Evolutionary conservation across 2,797 vertebrate genomes (phyloP).

Genomic region (Pseudopleuronectes americanus): DNA sequence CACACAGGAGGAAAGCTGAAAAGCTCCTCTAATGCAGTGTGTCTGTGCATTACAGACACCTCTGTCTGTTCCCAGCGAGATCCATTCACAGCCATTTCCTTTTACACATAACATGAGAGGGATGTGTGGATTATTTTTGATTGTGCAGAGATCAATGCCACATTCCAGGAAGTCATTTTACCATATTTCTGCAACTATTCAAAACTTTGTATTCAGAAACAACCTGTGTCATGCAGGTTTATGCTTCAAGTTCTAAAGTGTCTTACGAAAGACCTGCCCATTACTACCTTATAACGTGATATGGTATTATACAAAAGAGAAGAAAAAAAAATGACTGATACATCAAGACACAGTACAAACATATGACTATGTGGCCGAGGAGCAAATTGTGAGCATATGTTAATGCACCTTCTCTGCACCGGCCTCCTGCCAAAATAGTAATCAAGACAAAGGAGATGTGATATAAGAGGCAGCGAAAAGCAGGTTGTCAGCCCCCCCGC

Average conservation of each 20-base stretch:
- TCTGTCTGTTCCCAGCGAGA: constrained; percentile 58
- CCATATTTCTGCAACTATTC: neutral
- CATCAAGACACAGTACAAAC: constrained; percentile 54
- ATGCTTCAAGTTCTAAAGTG: no score
- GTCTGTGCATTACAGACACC: constrained; percentile 73
- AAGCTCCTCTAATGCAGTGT: constrained; percentile 76
- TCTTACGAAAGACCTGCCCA: constrained; percentile 26
- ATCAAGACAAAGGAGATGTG: constrained; percentile 81
- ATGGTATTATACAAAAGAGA: constrained; percentile 59
- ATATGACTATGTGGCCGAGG: constrained; percentile 66
- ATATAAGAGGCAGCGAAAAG: constrained; percentile 72
- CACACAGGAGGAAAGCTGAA: constrained; percentile 77
- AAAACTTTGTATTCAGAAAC: neutral
- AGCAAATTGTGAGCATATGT: constrained; percentile 84
- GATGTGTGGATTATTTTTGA: constrained; percentile 40
- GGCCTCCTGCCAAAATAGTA: constrained; percentile 75
- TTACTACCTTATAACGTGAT: constrained; percentile 51
- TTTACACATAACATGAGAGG: constrained; percentile 31
- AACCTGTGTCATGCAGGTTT: neutral
- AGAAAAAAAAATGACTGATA: constrained; percentile 60
- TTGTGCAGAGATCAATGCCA: constrained; percentile 18
- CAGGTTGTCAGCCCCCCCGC: constrained; percentile 59
- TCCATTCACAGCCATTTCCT: constrained; percentile 45
- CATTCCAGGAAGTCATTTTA: constrained; percentile 12
- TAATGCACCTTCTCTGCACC: constrained; percentile 73